These are phyloP conservation scores for Oncorhynchus clarkii DNA, from an alignment of 2,113 vertebrate genomes.

Conservation along the genomic window DNA sequence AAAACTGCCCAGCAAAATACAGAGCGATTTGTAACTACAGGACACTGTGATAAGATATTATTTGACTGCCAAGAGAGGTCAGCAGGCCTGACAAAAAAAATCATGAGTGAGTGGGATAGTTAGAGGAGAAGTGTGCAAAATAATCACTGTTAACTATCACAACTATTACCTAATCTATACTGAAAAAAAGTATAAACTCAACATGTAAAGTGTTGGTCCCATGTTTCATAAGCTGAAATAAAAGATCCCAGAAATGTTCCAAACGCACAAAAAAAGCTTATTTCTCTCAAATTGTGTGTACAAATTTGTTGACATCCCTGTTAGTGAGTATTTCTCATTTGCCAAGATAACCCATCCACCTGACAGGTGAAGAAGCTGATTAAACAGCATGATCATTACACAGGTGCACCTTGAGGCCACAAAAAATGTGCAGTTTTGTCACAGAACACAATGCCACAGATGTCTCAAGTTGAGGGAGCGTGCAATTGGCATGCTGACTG, in stretches of 20 bases:
- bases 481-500: too few species aligned
- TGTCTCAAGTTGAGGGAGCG: too few species aligned
- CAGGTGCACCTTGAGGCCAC: too few species aligned
- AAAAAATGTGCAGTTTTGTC: too few species aligned
- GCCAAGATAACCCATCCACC: too few species aligned
- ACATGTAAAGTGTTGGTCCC: neutral
- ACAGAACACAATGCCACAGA: too few species aligned
- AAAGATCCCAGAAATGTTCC: too few species aligned
- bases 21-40: neutral
- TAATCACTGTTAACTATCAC: neutral
- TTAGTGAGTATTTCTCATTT: neutral
- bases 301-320: neutral
- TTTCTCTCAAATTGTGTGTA: too few species aligned
- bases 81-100: neutral
- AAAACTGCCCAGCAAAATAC: neutral
- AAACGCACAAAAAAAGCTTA: too few species aligned
- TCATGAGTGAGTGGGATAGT: slow-evolving; percentile 2
- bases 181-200: neutral
- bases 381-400: too few species aligned
- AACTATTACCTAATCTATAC: slow-evolving; percentile 29
- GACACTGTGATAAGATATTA: neutral
- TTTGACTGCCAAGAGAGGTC: neutral
- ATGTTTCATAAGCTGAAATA: neutral
- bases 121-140: slow-evolving; percentile 17
- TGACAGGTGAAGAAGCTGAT: too few species aligned